Evolutionary conservation across 2,113 vertebrate species (phyloP).

Genomic region (Dunckerocampus dactyliophorus): DNA sequence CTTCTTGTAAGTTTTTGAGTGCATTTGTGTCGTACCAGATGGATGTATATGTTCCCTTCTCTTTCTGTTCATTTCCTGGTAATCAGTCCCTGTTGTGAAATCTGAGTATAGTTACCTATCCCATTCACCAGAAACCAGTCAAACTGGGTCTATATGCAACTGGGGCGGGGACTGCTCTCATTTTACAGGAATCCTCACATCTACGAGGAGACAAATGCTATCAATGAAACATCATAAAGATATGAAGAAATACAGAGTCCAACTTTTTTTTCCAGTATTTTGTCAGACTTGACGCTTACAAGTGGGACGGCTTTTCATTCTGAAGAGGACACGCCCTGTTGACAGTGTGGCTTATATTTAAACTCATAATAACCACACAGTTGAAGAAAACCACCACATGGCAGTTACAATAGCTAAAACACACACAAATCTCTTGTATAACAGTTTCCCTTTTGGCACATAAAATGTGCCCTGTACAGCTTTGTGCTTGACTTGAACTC

Average conservation of each 20-base stretch:
- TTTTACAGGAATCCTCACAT: conserved; percentile 29
- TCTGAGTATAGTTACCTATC: conserved; percentile 32
- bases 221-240: neutral
- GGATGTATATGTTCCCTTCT: neutral
- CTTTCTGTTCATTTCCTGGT: neutral
- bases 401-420: neutral
- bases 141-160: conserved; percentile 46
- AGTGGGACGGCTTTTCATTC: conserved; percentile 31
- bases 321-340: conserved; percentile 36
- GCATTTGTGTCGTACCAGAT: neutral
- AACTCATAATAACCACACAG: conserved; percentile 16
- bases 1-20: no score
- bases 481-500: neutral
- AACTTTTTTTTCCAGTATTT: neutral
- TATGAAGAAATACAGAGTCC: neutral
- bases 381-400: neutral
- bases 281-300: neutral
- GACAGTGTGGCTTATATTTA: conserved; percentile 36
- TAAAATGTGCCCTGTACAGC: neutral
- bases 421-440: neutral
- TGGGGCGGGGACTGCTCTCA: conserved; percentile 20
- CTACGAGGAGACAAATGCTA: neutral
- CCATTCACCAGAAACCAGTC: conserved; percentile 55
- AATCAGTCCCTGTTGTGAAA: conserved; percentile 37
- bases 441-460: neutral